Evolutionary conservation across 2,888 invertebrate species (phyloP).

Genomic region (Bombylius major): DNA sequence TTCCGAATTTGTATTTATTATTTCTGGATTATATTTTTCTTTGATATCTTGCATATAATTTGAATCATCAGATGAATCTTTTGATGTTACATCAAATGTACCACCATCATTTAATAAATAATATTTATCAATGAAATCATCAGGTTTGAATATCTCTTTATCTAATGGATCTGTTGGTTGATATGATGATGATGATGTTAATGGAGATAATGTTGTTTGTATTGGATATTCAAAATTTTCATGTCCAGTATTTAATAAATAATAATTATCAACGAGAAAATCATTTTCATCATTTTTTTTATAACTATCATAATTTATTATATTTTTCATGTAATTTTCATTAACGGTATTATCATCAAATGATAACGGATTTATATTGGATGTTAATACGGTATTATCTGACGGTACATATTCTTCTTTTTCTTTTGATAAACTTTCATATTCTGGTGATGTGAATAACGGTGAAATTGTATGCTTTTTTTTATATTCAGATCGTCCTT

Average conservation of each 20-base stretch:
- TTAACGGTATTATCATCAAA: too few relatives aligned
- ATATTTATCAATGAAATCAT: conserved; percentile 16
- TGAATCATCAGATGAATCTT: not conserved
- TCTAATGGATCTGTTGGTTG: too few relatives aligned
- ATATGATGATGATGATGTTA: not conserved
- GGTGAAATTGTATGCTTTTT: too few relatives aligned
- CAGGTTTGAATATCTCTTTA: not conserved
- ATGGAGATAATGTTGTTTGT: not conserved
- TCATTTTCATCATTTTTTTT: not conserved
- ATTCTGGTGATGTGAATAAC: too few relatives aligned
- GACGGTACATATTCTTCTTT: too few relatives aligned
- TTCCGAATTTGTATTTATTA: conserved; percentile 14
- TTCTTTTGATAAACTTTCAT: too few relatives aligned
- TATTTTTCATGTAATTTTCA: not conserved
- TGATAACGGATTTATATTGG: too few relatives aligned
- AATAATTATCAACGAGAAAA: too few relatives aligned
- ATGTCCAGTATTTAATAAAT: too few relatives aligned
- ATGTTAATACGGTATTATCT: too few relatives aligned
- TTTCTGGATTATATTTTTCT: conserved; percentile 11
- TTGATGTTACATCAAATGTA: not conserved
- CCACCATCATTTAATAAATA: conserved; percentile 18
- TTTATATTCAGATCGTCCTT: too few relatives aligned
- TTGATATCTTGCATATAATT: not conserved
- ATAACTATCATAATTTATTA: not conserved
- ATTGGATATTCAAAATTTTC: too few relatives aligned